Conservation (phyloP, 2,113 vertebrate genomes). For the Phyllopteryx taeniolatus region DNA sequence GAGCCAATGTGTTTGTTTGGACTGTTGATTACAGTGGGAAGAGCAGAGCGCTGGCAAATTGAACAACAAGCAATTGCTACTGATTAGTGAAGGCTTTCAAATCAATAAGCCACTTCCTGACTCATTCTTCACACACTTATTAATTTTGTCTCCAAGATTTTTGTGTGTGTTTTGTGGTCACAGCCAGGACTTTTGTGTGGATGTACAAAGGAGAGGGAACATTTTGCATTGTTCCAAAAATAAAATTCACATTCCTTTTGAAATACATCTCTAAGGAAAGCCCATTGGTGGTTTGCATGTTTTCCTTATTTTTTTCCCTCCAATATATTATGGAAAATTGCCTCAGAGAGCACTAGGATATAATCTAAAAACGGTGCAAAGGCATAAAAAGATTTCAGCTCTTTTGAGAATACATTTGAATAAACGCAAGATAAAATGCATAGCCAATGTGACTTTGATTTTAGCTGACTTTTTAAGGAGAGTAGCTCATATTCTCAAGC, state of each 20-base stretch:
- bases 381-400: constrained; percentile 6
- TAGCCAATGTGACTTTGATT: constrained; percentile 17
- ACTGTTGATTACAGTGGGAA: constrained; percentile 23
- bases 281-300: neutral
- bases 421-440: neutral
- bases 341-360: neutral
- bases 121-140: constrained; percentile 24
- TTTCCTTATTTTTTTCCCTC: neutral
- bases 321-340: neutral
- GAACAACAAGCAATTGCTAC: constrained; percentile 61
- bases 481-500: neutral
- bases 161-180: constrained; percentile 16
- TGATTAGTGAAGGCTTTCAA: constrained; percentile 62
- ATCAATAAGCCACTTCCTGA: constrained; percentile 50
- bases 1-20: constrained; percentile 26
- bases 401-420: constrained; percentile 2
- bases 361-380: constrained; percentile 5
- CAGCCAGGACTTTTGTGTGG: constrained; percentile 12
- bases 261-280: neutral
- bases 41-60: constrained; percentile 41
- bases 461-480: constrained; percentile 7
- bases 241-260: neutral
- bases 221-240: neutral
- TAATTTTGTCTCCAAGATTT: constrained; percentile 30
- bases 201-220: neutral